phyloP scores from a whole-genome alignment of 1,140 invertebrate genomes.

The Rhopalosiphum maidis region DNA sequence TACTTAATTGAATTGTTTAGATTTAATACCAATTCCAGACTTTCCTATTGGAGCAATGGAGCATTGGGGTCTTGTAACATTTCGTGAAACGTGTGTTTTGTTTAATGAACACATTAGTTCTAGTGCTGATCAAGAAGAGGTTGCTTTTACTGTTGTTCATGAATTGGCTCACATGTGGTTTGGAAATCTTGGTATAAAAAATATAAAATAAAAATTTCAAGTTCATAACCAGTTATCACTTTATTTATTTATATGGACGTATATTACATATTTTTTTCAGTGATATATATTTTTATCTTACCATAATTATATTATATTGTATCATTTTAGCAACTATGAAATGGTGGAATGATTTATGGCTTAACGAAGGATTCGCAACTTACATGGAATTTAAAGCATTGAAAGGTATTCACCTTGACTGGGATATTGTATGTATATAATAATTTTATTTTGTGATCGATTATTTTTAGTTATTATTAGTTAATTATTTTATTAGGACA shows the following conservation, averaged over 20 bases:
- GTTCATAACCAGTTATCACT: neutral
- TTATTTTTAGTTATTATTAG: neutral
- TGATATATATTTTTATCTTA: neutral
- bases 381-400: conserved; percentile 85
- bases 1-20: conserved; percentile 65
- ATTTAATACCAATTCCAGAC: conserved; percentile 92
- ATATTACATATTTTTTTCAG: neutral
- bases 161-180: conserved; percentile 95
- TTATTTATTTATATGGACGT: neutral
- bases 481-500: conserved; percentile 58
- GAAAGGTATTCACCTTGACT: conserved; percentile 75
- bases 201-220: neutral
- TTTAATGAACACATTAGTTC: conserved; percentile 75
- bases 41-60: conserved; percentile 96
- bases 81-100: conserved; percentile 81
- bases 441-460: too few species aligned
- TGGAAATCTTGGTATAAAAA: conserved; percentile 75
- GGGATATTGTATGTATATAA: conserved; percentile 77
- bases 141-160: conserved; percentile 84
- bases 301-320: neutral
- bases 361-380: conserved; percentile 91
- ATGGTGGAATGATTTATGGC: conserved; percentile 94
- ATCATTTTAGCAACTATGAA: conserved; percentile 76
- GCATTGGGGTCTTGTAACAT: conserved; percentile 89
- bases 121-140: conserved; percentile 75